Base-by-base conservation (phyloP, 2,888 invertebrate genomes). In the Germaria angustata region DNA sequence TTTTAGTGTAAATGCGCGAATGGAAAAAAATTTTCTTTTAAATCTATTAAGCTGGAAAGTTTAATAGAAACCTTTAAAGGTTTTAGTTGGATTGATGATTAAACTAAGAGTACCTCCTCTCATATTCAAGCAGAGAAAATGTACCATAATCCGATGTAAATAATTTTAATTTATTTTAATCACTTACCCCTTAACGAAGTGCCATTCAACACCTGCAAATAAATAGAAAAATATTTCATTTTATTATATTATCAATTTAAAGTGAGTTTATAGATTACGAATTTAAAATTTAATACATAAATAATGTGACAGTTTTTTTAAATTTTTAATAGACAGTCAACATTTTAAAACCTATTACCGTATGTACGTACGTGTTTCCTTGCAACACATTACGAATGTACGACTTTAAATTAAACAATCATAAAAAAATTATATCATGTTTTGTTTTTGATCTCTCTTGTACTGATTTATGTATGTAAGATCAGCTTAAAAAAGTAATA, bases 101-200 rank as follows among this genome's bases (percentile, higher is more conserved):
- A 8, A 46, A 1, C 0, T 7, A 5, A 0, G 3, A 9, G 2
- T 20, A 22, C n/a, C 28, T 6, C 28, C 6, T 28, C 28, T 28
- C 28, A n/a, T 6, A 28, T 28, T 28, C 3, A 28, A 5, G 6
- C 28, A 6, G 6, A 28, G 6, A 5, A 28, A 3, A 28, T 28
- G 3, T 28, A 6, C 3, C 6, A 28, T 28, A 3, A 28, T 6
- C 28, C 28, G 28, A 28, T n/a, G 28, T 28, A 65, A 36, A 49
- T 17, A 72, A 59, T 20, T 72, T 51, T 61, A 17, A 71, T 71
- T 61, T 61, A 72, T 72, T 72, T 53, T n/a, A 41, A 49, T 73
- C 36, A 32, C 49, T 73, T 51, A 22, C 61, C 20, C 8, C 17
- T 41, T 69, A 61, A 55, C 69, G 55, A 78, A 78, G 63, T 68